Evolutionary conservation across 1,140 invertebrate species (phyloP), one percentile per base, ranked within the genome.

Genomic region (Neodiprion lecontei): DNA sequence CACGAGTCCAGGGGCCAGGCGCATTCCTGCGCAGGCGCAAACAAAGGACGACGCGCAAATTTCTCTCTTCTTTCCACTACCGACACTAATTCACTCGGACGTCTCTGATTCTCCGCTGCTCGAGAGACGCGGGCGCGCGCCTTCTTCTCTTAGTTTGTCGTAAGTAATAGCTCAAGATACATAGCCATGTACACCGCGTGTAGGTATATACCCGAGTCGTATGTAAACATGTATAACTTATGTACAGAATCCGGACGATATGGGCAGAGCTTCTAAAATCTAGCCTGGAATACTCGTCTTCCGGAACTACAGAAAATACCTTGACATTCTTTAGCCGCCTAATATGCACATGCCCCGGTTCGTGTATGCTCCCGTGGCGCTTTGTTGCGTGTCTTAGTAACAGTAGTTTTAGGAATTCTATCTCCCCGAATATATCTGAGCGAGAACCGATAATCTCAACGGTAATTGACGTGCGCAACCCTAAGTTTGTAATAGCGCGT

Each of bases 41-140:
- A 72, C 74, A 48, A 81, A 82, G 72, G 77, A 79, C 75, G 68
- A 75, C 77, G 76, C 80, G 78, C 76, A 78, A 77, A 72, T 78
- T 78, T 82, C 80, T 79, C 50, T 80, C 76, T 71, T 65, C 40
- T 67, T 80, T 67, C 76, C 53, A 69, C 73, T 68, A 69, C 72
- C 71, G 77, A 82, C 79, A 77, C 77, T 83, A 83, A 84, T 85
- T 83, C 80, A 78, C 82, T 76, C 76, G 81, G 83, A 84, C 84
- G 78, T 77, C 72, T 23, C 68, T 12, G 47, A 23, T 69, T 28
- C 68, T 21, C 68, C 9, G 53, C 53, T 61, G 2, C 53, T 14
- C 4, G 11, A 17, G 28, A 5, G 53, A 61, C 53, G 53, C 11
- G 53, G 11, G 53, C 53, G n/a, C 53, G 11, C 53, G 53, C 53